phyloP scores from a whole-genome alignment of 2,797 vertebrate species.

The Hylomyscus alleni region DNA sequence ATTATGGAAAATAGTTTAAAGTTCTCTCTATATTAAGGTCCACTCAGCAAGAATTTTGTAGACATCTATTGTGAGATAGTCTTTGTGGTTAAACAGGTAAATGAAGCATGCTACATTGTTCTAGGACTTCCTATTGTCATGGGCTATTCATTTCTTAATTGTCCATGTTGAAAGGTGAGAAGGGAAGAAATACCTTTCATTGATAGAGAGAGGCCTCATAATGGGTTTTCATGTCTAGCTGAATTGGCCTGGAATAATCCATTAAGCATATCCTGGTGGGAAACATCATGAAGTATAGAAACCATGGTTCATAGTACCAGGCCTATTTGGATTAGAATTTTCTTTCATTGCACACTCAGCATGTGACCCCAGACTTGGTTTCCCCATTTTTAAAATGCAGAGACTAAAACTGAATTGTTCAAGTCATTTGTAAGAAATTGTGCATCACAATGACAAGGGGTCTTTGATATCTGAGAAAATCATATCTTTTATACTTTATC shows the following conservation, averaged over 20 bases:
- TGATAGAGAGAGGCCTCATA: neutral
- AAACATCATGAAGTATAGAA: neutral
- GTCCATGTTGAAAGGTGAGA: neutral
- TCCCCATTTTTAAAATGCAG: constrained; percentile 10
- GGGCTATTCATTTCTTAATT: neutral
- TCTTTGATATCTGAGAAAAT: neutral
- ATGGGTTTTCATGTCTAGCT: neutral
- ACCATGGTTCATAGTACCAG: neutral
- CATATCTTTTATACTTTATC: neutral
- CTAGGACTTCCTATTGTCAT: neutral
- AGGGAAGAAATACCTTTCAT: neutral
- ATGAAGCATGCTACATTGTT: neutral
- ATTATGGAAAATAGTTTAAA: constrained; percentile 37
- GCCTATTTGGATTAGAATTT: neutral
- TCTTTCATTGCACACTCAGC: neutral
- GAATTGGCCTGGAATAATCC: constrained; percentile 9
- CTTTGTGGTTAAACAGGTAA: neutral
- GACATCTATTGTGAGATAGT: neutral
- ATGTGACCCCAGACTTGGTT: neutral
- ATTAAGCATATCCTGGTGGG: neutral
- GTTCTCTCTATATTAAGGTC: neutral
- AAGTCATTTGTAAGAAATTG: neutral
- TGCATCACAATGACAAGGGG: neutral
- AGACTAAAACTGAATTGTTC: neutral
- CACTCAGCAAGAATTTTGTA: neutral